Percentiles rank a stretch among this genome's conserved stretches.
phyloP scores from a whole-genome alignment of 2,797 vertebrate genomes.

The Garrulus glandarius region DNA sequence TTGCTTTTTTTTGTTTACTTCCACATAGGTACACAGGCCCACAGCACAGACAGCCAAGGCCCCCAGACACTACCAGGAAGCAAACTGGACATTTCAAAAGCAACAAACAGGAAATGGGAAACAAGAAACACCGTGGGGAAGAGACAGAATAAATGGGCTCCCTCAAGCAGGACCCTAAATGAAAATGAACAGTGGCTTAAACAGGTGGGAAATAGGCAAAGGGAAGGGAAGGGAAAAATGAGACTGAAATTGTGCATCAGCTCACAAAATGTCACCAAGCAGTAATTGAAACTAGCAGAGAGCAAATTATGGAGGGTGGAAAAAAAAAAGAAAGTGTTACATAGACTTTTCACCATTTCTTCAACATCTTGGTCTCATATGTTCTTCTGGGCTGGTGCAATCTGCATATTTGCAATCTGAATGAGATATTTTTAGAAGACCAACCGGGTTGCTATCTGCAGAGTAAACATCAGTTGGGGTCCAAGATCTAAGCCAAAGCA shows the following conservation, averaged over 20 bases:
- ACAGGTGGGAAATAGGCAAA: background rate
- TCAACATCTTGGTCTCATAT: background rate
- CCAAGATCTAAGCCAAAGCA: conserved; percentile 1
- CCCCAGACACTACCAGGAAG: background rate
- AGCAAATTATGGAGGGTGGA: background rate
- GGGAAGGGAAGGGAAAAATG: background rate
- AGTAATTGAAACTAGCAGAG: background rate
- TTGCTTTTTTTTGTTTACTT: background rate
- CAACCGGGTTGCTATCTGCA: background rate
- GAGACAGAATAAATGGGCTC: background rate
- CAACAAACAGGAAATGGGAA: background rate
- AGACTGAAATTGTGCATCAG: background rate
- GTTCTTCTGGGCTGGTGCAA: background rate
- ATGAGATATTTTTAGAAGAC: conserved; percentile 9
- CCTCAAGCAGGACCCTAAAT: background rate
- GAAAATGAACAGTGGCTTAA: background rate
- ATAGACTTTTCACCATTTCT: background rate
- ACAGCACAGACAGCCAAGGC: background rate
- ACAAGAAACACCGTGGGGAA: background rate
- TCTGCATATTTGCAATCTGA: conserved; percentile 3
- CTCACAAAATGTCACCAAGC: background rate
- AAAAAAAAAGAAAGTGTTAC: background rate
- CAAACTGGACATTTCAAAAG: background rate
- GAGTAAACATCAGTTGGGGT: background rate
- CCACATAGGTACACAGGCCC: background rate